These are phyloP conservation scores for Syngnathus floridae DNA, from an alignment of 2,113 vertebrate genomes.

Conservation along the genomic window DNA sequence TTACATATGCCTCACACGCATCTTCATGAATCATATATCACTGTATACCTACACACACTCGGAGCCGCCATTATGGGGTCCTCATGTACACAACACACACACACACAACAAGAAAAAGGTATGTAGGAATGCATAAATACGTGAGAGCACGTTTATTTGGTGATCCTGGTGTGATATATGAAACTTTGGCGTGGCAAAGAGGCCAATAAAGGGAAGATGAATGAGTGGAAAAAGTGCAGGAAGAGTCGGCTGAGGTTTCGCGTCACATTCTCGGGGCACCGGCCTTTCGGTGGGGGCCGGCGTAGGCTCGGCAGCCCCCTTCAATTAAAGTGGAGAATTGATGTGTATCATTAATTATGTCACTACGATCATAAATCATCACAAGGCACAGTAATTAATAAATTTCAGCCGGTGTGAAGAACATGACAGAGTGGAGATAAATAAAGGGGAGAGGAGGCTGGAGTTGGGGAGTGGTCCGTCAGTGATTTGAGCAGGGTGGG, in stretches of 20 bases:
- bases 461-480: slow-evolving; percentile 61
- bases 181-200: slow-evolving; percentile 32
- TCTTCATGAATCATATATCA: slow-evolving; percentile 75
- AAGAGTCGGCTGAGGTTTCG: slow-evolving; percentile 28
- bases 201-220: slow-evolving; percentile 18
- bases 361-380: slow-evolving; percentile 96
- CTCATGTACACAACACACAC: slow-evolving; percentile 16
- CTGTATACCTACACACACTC: slow-evolving; percentile 66
- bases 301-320: slow-evolving; percentile 71
- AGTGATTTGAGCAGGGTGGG: slow-evolving; percentile 43
- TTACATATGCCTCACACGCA: slow-evolving; percentile 73
- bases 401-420: slow-evolving; percentile 85
- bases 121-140: slow-evolving; percentile 44
- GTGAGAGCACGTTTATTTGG: slow-evolving; percentile 60
- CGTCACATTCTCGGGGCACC: slow-evolving; percentile 48
- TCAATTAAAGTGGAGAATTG: slow-evolving; percentile 91
- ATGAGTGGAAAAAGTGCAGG: slow-evolving; percentile 18
- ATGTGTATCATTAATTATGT: slow-evolving; percentile 96
- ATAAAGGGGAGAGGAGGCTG: slow-evolving; percentile 64
- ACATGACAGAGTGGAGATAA: slow-evolving; percentile 86
- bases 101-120: slow-evolving; percentile 27
- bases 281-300: slow-evolving; percentile 64
- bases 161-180: slow-evolving; percentile 38
- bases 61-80: slow-evolving; percentile 60
- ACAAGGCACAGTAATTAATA: slow-evolving; percentile 89